A percentile compares a stretch with the other conserved stretches of the same genome.
These are phyloP conservation scores for Dipodomys spectabilis DNA, from an alignment of 2,113 vertebrate species.

Conservation along the genomic window DNA sequence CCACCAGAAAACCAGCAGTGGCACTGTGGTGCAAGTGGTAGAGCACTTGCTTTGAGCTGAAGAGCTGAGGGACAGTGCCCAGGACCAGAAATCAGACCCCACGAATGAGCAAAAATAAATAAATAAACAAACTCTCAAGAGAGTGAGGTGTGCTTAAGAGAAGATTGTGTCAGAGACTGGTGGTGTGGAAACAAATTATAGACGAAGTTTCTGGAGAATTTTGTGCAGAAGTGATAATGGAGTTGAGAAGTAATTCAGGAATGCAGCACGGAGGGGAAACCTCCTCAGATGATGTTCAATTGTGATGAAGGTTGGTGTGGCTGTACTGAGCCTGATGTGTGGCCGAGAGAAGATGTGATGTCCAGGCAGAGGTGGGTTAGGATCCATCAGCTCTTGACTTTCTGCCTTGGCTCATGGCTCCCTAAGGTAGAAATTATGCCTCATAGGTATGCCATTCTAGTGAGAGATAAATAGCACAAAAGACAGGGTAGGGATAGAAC, in stretches of 20 bases:
- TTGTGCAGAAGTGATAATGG: neutral
- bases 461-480: neutral
- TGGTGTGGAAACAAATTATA: too few relatives aligned
- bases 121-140: neutral
- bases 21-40: too few relatives aligned
- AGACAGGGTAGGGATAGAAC: neutral
- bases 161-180: neutral
- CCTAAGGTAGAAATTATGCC: neutral
- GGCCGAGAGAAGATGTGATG: neutral
- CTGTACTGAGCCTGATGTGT: neutral
- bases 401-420: neutral
- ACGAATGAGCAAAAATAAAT: neutral
- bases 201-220: accelerated
- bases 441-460: neutral
- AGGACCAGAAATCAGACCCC: too few relatives aligned
- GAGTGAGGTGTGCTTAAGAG: neutral
- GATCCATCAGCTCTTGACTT: neutral
- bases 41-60: too few relatives aligned
- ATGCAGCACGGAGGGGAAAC: neutral
- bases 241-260: too few relatives aligned
- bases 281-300: neutral
- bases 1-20: too few relatives aligned
- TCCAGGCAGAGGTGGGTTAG: neutral
- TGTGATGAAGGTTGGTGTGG: accelerated
- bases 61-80: too few relatives aligned